A percentile compares a stretch with the other conserved stretches of the same genome.
phyloP scores from a whole-genome alignment of 1,140 invertebrate genomes.

The Scaptomyza graminum region DNA sequence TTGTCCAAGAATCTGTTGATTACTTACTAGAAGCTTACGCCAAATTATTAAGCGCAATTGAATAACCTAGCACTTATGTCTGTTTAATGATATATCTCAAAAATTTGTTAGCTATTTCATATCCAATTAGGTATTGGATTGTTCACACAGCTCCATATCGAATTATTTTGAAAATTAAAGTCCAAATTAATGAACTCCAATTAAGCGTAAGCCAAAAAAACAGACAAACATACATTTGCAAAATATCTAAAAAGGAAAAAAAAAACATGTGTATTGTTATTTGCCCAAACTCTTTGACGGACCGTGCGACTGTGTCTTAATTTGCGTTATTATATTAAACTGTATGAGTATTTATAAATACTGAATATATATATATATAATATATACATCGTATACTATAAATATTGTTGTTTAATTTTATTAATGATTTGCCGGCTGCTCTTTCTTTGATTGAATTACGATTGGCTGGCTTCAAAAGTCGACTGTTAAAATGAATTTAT shows the following conservation, averaged over 20 bases:
- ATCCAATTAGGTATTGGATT: slow-evolving; percentile 68
- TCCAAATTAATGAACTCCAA: slow-evolving; percentile 74
- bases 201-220: slow-evolving; percentile 52
- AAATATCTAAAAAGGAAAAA: not conserved
- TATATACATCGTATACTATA: slow-evolving; percentile 11
- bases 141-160: slow-evolving; percentile 58
- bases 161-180: slow-evolving; percentile 54
- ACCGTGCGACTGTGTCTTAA: slow-evolving; percentile 38
- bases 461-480: slow-evolving; percentile 12
- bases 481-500: slow-evolving; percentile 39
- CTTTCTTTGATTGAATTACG: slow-evolving; percentile 41
- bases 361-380: too few species aligned
- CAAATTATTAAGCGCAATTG: slow-evolving; percentile 58
- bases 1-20: slow-evolving; percentile 63
- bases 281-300: not conserved
- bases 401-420: slow-evolving; percentile 42
- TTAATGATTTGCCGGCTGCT: slow-evolving; percentile 31
- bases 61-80: slow-evolving; percentile 4
- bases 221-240: slow-evolving; percentile 20
- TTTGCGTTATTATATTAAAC: slow-evolving; percentile 40
- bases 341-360: slow-evolving; percentile 29
- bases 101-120: slow-evolving; percentile 36
- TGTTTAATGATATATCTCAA: slow-evolving; percentile 36
- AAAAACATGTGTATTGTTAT: slow-evolving; percentile 4
- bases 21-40: slow-evolving; percentile 69